These are phyloP conservation scores for Orgyia antiqua DNA, from an alignment of 2,888 invertebrate genomes.

Conservation along the genomic window DNA sequence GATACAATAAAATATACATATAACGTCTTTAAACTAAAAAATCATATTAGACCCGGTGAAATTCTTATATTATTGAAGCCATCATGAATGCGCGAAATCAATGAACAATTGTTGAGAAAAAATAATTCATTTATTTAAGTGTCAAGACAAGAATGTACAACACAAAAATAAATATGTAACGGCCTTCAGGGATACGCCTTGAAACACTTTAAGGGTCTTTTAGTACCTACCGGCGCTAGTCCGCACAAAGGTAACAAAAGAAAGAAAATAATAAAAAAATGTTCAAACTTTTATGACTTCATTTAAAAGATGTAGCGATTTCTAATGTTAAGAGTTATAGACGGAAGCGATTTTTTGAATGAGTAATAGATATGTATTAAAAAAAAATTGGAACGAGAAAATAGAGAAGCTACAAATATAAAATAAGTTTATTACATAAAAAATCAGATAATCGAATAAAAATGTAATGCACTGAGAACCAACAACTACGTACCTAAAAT, in stretches of 20 bases:
- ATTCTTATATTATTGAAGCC: conserved; percentile 29
- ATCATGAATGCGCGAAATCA: conserved; percentile 71
- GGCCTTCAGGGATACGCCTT: conserved; percentile 66
- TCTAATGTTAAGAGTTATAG: no score
- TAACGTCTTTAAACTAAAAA: no score
- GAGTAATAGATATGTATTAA: no score
- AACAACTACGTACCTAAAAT: no score
- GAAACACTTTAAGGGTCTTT: conserved; percentile 65
- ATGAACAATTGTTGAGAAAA: conserved; percentile 34
- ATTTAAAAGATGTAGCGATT: conserved; percentile 22
- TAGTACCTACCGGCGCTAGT: conserved; percentile 75
- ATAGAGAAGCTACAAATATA: no score
- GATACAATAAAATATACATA: no score
- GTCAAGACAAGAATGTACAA: conserved; percentile 71
- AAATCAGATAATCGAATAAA: no score
- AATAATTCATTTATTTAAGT: conserved; percentile 69
- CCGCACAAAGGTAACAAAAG: conserved; percentile 70
- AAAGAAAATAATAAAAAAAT: conserved; percentile 61
- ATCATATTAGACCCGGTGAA: conserved; percentile 8
- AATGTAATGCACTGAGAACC: no score
- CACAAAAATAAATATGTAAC: conserved; percentile 76
- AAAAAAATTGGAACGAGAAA: no score
- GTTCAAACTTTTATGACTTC: conserved; percentile 29
- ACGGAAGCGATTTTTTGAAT: no score
- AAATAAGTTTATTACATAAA: no score